phyloP scores from a whole-genome alignment of 2,888 invertebrate genomes.

The Cephus runcator region DNA sequence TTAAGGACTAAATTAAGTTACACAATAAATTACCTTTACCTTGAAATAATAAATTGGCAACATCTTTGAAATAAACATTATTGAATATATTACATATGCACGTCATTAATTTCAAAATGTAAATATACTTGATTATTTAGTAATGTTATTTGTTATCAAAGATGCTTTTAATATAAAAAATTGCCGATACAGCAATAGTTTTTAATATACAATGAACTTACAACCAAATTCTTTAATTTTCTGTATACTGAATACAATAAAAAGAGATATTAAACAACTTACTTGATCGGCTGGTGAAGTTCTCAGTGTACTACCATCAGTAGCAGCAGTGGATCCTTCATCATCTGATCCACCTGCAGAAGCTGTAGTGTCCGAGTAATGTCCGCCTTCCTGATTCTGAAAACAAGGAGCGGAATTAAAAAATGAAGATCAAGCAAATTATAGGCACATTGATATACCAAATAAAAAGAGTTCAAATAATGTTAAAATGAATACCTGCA shows the following conservation, averaged over 20 bases:
- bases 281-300: conserved; percentile 85
- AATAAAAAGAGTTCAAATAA: background rate
- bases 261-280: conserved; percentile 22
- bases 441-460: background rate
- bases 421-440: background rate
- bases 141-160: background rate
- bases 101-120: background rate
- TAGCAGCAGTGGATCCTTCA: conserved; percentile 95
- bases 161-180: background rate
- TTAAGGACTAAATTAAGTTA: background rate
- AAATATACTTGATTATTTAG: background rate
- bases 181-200: no score
- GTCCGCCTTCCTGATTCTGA: conserved; percentile 68
- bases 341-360: conserved; percentile 93
- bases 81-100: background rate
- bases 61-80: background rate
- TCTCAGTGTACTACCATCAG: conserved; percentile 91
- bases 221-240: no score
- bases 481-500: conserved; percentile 27
- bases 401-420: conserved; percentile 5
- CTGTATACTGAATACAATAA: no score
- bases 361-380: conserved; percentile 84
- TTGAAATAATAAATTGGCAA: background rate
- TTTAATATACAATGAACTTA: background rate
- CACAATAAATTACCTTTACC: background rate